These are phyloP conservation scores for Cossypha dichroa DNA, from an alignment of 2,797 vertebrate species.

Conservation along the genomic window DNA sequence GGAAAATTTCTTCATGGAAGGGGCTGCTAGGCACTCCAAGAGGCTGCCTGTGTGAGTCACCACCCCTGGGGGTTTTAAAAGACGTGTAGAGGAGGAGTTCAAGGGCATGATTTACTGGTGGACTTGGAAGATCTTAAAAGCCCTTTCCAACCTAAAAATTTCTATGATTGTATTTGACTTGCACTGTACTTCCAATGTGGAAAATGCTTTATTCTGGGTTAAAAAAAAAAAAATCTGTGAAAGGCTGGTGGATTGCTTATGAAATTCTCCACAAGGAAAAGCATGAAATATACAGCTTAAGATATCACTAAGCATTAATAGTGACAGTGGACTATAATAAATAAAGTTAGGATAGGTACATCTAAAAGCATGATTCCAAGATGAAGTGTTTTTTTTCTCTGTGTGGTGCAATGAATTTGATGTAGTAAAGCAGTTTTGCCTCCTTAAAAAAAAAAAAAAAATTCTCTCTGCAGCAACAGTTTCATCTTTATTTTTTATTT, in stretches of 20 bases:
- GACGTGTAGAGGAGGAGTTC: background rate
- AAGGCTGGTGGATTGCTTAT: background rate
- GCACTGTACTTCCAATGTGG: background rate
- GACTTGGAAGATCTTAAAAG: background rate
- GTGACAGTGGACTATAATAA: background rate
- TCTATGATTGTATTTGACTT: background rate
- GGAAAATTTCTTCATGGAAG: background rate
- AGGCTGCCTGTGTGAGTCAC: background rate
- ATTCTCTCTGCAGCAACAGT: background rate
- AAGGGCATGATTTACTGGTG: background rate
- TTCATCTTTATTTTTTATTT: background rate
- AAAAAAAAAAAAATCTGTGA: background rate
- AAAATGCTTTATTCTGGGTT: background rate
- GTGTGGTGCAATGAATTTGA: background rate
- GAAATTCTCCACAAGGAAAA: background rate
- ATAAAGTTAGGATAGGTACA: background rate
- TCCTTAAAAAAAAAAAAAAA: background rate
- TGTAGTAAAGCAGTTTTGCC: background rate
- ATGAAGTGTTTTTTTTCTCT: background rate
- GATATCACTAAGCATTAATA: background rate
- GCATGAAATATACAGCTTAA: background rate
- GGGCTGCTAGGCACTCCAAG: fast-evolving
- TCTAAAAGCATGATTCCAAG: background rate
- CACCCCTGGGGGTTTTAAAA: background rate
- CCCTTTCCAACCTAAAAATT: background rate